Evolutionary conservation across 1,140 invertebrate species (phyloP).

Genomic region (Prorops nasuta): DNA sequence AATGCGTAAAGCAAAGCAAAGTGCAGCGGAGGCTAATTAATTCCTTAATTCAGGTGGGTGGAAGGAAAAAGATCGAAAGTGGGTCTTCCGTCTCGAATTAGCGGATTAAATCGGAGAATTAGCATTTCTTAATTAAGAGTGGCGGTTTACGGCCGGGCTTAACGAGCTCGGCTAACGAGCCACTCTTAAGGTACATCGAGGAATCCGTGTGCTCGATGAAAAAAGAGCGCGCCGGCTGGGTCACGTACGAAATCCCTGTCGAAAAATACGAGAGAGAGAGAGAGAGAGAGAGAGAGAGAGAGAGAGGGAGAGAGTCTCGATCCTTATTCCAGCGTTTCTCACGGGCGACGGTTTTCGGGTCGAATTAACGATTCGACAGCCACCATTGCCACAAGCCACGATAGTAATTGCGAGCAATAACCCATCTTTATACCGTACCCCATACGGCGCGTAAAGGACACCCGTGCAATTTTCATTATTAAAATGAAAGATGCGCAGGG

Average conservation of each 20-base stretch:
- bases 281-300: slow-evolving; percentile 1
- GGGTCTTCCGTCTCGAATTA: slow-evolving; percentile 18
- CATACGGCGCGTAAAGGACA: no score
- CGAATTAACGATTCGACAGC: slow-evolving; percentile 24
- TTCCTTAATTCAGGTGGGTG: slow-evolving; percentile 14
- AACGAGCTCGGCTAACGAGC: slow-evolving; percentile 19
- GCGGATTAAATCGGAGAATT: slow-evolving; percentile 21
- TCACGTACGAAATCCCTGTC: not conserved
- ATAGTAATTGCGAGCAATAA: no score
- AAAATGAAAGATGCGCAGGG: no score
- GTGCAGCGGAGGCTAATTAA: slow-evolving; percentile 6
- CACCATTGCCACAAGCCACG: slow-evolving; percentile 5
- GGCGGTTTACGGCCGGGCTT: slow-evolving; percentile 15
- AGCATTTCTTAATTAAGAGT: slow-evolving; percentile 25
- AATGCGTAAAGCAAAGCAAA: no score
- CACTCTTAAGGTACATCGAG: slow-evolving; percentile 5
- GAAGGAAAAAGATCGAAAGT: slow-evolving; percentile 15
- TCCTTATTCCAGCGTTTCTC: slow-evolving; percentile 7
- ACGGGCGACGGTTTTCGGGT: not conserved
- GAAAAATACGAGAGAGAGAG: slow-evolving; percentile 6
- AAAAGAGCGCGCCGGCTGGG: not conserved
- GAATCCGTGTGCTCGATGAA: slow-evolving; percentile 1
- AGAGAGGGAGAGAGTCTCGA: not conserved
- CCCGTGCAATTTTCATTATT: no score
- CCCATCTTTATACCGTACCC: no score